These are phyloP conservation scores for Delia radicum DNA, from an alignment of 1,140 invertebrate species.

Conservation along the genomic window DNA sequence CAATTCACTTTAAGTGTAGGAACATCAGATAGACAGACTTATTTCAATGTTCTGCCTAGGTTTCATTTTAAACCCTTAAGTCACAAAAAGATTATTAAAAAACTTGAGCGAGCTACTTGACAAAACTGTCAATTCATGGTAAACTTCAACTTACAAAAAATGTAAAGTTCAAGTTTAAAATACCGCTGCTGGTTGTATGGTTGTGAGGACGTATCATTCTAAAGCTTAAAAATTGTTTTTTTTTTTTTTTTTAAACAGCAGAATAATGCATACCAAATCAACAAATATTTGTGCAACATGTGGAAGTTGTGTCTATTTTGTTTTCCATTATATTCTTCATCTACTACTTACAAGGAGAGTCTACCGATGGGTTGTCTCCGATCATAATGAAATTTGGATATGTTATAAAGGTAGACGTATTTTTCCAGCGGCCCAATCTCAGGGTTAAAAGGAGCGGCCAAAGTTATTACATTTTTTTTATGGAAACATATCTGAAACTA, in stretches of 20 bases:
- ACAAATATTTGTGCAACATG: constrained; percentile 4
- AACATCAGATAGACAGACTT: not conserved
- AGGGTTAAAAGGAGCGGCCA: too few relatives aligned
- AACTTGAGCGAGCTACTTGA: not conserved
- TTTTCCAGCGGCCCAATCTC: too few relatives aligned
- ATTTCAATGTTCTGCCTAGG: not conserved
- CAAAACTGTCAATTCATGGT: constrained; percentile 1
- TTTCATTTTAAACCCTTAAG: not conserved
- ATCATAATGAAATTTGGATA: too few relatives aligned
- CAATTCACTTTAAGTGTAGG: not conserved
- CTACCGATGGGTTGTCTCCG: too few relatives aligned
- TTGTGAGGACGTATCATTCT: too few relatives aligned
- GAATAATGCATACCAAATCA: constrained; percentile 4
- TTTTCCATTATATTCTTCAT: too few relatives aligned
- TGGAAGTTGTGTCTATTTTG: not conserved
- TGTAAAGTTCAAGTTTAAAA: not conserved
- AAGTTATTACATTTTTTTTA: too few relatives aligned
- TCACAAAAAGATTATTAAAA: not conserved
- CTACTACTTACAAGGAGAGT: too few relatives aligned
- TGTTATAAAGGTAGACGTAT: too few relatives aligned
- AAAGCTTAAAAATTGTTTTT: too few relatives aligned
- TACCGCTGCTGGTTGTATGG: not conserved
- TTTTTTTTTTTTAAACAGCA: too few relatives aligned
- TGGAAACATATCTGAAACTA: too few relatives aligned
- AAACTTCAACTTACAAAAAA: not conserved